phyloP scores from a whole-genome alignment of 2,888 invertebrate species.

The Trachelus troglodyta region DNA sequence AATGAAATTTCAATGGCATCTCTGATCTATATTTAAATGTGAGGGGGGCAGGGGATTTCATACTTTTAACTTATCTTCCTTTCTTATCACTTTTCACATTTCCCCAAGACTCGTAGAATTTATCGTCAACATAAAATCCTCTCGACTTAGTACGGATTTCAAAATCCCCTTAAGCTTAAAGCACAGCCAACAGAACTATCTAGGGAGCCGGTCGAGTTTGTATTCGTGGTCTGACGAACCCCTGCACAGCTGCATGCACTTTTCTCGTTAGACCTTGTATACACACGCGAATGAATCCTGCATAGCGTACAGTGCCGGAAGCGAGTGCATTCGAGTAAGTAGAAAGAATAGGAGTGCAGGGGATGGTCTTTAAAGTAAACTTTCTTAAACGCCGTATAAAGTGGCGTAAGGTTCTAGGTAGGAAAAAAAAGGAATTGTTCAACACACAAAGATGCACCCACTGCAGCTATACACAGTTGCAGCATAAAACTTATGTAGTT shows the following conservation, averaged over 20 bases:
- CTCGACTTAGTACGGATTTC: background rate
- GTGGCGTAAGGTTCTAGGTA: background rate
- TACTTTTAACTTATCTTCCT: background rate
- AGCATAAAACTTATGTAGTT: background rate
- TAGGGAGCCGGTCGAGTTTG: background rate
- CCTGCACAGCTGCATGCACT: background rate
- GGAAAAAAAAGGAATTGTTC: background rate
- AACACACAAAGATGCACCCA: background rate
- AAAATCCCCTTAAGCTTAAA: background rate
- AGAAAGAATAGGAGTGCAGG: background rate
- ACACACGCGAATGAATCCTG: background rate
- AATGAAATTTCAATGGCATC: too few relatives aligned
- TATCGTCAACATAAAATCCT: background rate
- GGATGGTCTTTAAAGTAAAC: background rate
- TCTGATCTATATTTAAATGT: too few relatives aligned
- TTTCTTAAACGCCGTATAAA: constrained; percentile 3
- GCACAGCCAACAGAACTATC: background rate
- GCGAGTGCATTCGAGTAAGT: background rate
- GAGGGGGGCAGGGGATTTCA: background rate
- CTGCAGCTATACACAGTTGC: background rate
- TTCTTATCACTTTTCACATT: background rate
- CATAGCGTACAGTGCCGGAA: background rate
- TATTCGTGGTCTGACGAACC: background rate
- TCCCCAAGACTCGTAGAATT: background rate
- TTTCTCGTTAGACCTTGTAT: background rate